These are phyloP conservation scores for Pangasius sanitwongsei DNA, from an alignment of 2,797 vertebrate species.

Conservation along the genomic window DNA sequence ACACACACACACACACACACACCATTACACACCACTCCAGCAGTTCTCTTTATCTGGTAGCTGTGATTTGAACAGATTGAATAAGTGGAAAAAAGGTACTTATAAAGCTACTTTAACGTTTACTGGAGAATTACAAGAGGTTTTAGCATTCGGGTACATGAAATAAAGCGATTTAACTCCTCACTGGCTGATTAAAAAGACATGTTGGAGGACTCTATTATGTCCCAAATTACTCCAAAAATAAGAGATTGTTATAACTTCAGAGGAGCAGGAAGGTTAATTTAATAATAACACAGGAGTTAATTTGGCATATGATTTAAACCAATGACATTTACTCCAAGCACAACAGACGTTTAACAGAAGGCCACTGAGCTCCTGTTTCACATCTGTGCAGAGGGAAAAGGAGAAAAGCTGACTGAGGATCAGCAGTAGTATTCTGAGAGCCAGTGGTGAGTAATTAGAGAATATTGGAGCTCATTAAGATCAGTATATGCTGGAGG, in stretches of 20 bases:
- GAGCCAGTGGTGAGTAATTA: conserved; percentile 1
- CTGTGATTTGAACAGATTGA: conserved; percentile 65
- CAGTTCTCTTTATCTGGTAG: conserved; percentile 63
- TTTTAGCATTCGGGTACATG: conserved; percentile 57
- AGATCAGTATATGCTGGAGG: neutral
- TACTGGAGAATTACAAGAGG: conserved; percentile 61
- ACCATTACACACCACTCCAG: conserved; percentile 62
- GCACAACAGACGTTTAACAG: conserved; percentile 60
- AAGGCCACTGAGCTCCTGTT: conserved; percentile 36
- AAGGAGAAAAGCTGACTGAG: neutral
- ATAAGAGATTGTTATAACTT: conserved; percentile 50
- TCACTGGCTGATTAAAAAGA: conserved; percentile 33
- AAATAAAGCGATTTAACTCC: conserved; percentile 56
- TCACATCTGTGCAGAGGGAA: neutral
- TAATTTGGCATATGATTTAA: conserved; percentile 60
- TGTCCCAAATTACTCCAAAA: conserved; percentile 35
- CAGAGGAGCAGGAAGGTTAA: conserved; percentile 63
- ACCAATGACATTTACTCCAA: conserved; percentile 64
- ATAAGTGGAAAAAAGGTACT: conserved; percentile 49
- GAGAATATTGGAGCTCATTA: neutral
- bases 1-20: conserved; percentile 50
- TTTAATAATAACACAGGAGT: conserved; percentile 59
- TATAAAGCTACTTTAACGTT: conserved; percentile 57
- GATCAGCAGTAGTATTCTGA: neutral
- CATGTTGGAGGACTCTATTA: conserved; percentile 36